phyloP scores from a whole-genome alignment of 2,888 invertebrate species.

The Heliconius sara region DNA sequence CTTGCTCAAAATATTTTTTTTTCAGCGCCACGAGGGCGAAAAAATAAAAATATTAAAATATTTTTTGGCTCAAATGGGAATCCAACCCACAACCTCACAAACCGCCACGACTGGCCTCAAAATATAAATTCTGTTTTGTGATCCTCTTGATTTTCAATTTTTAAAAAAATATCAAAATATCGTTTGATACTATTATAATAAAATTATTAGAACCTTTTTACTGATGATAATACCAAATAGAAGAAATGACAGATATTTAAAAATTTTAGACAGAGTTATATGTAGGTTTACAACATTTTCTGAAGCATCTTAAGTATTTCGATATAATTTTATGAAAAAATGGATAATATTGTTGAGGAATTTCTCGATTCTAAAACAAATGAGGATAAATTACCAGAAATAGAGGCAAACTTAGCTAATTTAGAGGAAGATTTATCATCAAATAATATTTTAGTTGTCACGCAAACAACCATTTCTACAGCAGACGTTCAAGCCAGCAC shows the following conservation, averaged over 20 bases:
- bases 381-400: conserved; percentile 8
- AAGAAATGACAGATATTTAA: neutral
- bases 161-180: too few species aligned
- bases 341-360: conserved; percentile 13
- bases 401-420: neutral
- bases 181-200: neutral
- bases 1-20: too few species aligned
- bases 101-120: too few species aligned
- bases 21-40: too few species aligned
- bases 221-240: neutral
- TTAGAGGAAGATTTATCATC: neutral
- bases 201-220: neutral
- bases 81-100: too few species aligned
- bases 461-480: conserved; percentile 6
- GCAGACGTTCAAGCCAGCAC: conserved; percentile 35
- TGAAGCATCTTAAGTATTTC: neutral
- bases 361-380: neutral
- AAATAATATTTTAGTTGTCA: conserved; percentile 14
- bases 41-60: too few species aligned
- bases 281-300: neutral
- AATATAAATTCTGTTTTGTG: too few species aligned
- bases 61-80: too few species aligned
- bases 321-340: conserved; percentile 21
- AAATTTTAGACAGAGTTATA: neutral
- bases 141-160: too few species aligned